Evolutionary conservation across 2,113 vertebrate species (phyloP).

Genomic region (Barbus barbus): DNA sequence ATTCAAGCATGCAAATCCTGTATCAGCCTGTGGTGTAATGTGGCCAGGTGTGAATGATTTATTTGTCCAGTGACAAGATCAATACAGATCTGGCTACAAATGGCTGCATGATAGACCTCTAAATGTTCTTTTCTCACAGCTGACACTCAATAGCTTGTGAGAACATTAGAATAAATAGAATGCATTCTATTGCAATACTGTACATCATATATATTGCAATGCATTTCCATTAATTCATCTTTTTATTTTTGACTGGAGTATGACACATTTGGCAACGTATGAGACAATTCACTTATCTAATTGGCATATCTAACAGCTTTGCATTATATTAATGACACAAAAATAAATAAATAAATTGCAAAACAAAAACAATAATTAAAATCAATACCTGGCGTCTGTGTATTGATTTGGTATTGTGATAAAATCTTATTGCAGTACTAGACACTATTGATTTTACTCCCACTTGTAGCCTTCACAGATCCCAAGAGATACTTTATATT

Average conservation of each 20-base stretch:
- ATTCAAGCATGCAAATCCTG: neutral
- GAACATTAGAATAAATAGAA: no score
- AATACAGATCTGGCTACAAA: neutral
- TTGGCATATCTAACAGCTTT: neutral
- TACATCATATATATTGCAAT: neutral
- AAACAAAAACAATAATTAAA: conserved; percentile 4
- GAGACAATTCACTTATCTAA: conserved; percentile 1
- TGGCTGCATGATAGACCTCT: neutral
- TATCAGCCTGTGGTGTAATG: neutral
- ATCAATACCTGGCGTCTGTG: conserved; percentile 1
- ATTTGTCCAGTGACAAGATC: neutral
- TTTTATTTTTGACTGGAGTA: neutral
- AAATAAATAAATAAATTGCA: neutral
- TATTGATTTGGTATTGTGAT: neutral
- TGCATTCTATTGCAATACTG: neutral
- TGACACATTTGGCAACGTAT: neutral
- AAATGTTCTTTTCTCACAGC: neutral
- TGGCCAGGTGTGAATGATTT: conserved; percentile 1
- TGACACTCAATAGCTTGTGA: neutral
- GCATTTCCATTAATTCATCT: neutral
- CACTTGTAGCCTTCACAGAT: conserved; percentile 3
- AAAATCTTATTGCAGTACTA: conserved; percentile 20
- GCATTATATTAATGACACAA: neutral
- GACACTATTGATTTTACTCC: conserved; percentile 6
- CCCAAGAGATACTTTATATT: neutral